Evolutionary conservation across 2,797 vertebrate genomes (phyloP), one percentile per base, ranked within the genome.

Genomic region (Anguilla anguilla): DNA sequence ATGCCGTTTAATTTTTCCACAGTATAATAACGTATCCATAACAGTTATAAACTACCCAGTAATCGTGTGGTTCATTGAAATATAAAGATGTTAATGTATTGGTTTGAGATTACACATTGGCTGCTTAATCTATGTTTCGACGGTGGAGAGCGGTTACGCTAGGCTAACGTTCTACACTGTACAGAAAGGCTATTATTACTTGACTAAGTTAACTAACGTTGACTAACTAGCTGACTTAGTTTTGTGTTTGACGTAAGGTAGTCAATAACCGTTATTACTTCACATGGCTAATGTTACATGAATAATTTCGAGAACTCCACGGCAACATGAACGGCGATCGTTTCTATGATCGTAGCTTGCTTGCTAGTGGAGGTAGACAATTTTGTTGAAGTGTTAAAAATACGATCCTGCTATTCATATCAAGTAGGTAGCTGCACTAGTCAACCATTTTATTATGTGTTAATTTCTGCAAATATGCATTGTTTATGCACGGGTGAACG

Each of bases 351-450:
- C 0, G 19, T 49, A 46, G 17, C 13, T 79, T 7, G 25, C 53
- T 86, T 88, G 93, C 93, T 93, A 92, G 89, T 25, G 19, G 43
- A 49, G 22, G n/a, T 10, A 6, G 67, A 31, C 3, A 25, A 25
- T 64, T 64, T 35, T 72, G n/a, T 9, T 43, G 5, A 19, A 79
- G 17, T 46, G 74, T 79, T 7, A 67, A 22, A 31, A 39, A 22
- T 79, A 17, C 35, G 17, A 82, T 51, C 79, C 0, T 25, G 79
- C 43, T 81, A 81, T 10, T 4, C 3, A 17, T 2, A 25, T 93
- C 91, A 92, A 86, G 86, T 90, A 88, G 85, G 31, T 83, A 86
- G 87, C 88, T 93, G 89, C 88, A 88, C 9, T 49, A 51, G 79
- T n/a, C 22, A 51, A 10, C 6, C 22, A 82, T 82, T 49, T 46